These are phyloP conservation scores for Benitochromis conjunctus DNA, from an alignment of 2,113 vertebrate genomes.

Conservation along the genomic window DNA sequence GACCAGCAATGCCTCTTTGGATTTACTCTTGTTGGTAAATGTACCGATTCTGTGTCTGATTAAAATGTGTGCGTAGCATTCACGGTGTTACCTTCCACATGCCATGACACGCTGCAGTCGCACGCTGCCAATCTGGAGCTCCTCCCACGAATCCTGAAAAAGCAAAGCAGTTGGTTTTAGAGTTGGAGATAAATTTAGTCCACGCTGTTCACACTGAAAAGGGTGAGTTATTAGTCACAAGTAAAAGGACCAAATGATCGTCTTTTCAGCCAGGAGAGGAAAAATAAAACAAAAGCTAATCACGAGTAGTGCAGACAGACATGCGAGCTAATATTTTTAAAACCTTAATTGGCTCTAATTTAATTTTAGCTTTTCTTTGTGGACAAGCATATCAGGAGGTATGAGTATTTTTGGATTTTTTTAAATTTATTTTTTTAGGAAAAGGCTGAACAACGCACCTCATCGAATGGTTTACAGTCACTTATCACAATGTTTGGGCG, in stretches of 20 bases:
- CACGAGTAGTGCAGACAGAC: background rate
- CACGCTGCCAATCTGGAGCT: constrained; percentile 82
- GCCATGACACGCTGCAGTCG: constrained; percentile 79
- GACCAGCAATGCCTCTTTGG: background rate
- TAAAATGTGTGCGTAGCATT: background rate
- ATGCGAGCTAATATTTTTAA: background rate
- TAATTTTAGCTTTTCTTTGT: background rate
- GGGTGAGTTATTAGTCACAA: constrained; percentile 40
- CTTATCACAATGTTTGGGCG: constrained; percentile 85
- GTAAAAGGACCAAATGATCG: background rate
- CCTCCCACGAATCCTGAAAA: constrained; percentile 87
- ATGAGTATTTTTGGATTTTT: background rate
- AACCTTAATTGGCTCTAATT: background rate
- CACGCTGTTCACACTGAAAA: constrained; percentile 27
- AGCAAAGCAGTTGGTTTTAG: constrained; percentile 25
- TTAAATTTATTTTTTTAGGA: fast-evolving
- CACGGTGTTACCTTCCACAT: constrained; percentile 83
- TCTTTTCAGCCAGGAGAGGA: background rate
- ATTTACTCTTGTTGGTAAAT: background rate
- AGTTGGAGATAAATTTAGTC: constrained; percentile 51
- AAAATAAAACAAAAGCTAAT: background rate
- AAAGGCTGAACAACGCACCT: constrained; percentile 70
- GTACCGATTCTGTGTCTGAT: background rate
- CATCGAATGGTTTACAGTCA: constrained; percentile 81
- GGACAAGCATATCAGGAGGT: background rate